phyloP scores from a whole-genome alignment of 2,888 invertebrate genomes.

The Gandaritis pyraliata region DNA sequence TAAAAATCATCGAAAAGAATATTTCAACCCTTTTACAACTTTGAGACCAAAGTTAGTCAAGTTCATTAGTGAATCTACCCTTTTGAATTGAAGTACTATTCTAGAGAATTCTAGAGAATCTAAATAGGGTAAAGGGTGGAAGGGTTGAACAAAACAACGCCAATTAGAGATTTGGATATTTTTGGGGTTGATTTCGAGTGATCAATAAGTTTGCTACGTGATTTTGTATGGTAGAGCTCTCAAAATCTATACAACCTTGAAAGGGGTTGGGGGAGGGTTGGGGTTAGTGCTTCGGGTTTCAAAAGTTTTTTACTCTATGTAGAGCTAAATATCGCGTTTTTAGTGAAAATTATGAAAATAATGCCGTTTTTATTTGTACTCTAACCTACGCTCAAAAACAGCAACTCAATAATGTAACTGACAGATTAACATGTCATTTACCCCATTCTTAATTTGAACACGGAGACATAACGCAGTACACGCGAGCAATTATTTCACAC shows the following conservation, averaged over 20 bases:
- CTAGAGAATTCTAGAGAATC: not conserved
- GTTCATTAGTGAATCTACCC: not conserved
- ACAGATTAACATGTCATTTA: slow-evolving; percentile 36
- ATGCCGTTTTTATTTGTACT: not conserved
- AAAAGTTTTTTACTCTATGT: too few relatives aligned
- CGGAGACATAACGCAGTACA: slow-evolving; percentile 45
- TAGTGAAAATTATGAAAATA: too few relatives aligned
- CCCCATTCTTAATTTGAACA: slow-evolving; percentile 39
- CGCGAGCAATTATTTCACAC: slow-evolving; percentile 73
- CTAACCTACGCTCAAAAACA: not conserved
- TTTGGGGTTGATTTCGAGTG: too few relatives aligned
- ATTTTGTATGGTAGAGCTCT: too few relatives aligned
- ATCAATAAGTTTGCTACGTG: too few relatives aligned
- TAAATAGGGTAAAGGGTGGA: not conserved
- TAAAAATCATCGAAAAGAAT: not conserved
- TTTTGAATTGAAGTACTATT: not conserved
- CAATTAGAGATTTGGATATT: not conserved
- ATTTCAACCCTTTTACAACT: too few relatives aligned
- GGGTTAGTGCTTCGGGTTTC: too few relatives aligned
- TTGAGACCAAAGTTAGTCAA: not conserved
- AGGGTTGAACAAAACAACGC: not conserved
- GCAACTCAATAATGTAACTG: not conserved
- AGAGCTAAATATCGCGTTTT: too few relatives aligned
- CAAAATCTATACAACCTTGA: too few relatives aligned
- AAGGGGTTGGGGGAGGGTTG: too few relatives aligned